Evolutionary conservation across 2,888 invertebrate genomes (phyloP).

Genomic region (Athalia circularis): DNA sequence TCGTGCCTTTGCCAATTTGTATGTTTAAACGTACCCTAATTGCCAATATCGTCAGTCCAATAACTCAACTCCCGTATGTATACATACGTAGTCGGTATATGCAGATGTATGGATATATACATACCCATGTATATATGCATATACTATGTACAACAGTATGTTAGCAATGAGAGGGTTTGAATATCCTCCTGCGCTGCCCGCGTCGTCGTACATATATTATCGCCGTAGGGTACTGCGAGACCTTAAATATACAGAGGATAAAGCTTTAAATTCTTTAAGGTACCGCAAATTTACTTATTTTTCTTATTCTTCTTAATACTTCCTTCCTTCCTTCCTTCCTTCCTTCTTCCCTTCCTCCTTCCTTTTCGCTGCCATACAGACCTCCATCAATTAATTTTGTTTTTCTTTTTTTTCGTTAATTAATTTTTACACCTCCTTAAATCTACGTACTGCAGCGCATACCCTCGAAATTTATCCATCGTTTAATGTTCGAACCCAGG

Average conservation of each 20-base stretch:
- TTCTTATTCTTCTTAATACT: neutral
- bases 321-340: neutral
- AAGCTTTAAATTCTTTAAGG: conserved; percentile 17
- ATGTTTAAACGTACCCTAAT: conserved; percentile 31
- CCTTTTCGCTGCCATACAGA: too few species aligned
- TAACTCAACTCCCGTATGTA: conserved; percentile 14
- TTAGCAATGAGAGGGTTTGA: conserved; percentile 18
- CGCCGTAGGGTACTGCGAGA: neutral
- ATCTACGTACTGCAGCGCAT: too few species aligned
- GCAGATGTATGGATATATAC: too few species aligned
- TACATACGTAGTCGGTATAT: neutral
- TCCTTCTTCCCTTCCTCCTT: neutral
- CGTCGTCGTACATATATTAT: conserved; percentile 12
- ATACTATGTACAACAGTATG: neutral
- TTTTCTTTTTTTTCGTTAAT: too few species aligned
- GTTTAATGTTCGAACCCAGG: too few species aligned
- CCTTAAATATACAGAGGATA: conserved; percentile 16
- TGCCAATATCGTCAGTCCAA: conserved; percentile 37
- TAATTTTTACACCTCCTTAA: too few species aligned
- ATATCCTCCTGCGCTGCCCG: neutral
- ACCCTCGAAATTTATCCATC: too few species aligned
- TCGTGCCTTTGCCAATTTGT: conserved; percentile 24
- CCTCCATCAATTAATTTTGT: too few species aligned
- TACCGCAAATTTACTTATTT: conserved; percentile 4
- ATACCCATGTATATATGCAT: too few species aligned